phyloP scores from a whole-genome alignment of 2,888 invertebrate species.

The Nasonia oneida region DNA sequence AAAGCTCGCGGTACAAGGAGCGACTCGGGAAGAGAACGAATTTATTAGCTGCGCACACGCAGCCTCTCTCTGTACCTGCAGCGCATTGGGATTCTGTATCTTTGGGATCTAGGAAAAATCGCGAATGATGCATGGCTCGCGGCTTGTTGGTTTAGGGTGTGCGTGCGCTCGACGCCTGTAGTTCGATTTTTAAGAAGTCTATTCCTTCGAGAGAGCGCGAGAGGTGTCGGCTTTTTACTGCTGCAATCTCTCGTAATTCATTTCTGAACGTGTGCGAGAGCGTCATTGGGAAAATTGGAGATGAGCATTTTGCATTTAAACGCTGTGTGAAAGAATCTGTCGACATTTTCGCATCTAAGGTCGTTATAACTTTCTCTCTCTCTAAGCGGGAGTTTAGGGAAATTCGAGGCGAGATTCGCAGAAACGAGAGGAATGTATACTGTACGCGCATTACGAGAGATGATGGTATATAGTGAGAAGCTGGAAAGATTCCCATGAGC shows the following conservation, averaged over 20 bases:
- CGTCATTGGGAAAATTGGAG: neutral
- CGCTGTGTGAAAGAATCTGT: neutral
- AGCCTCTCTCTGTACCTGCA: neutral
- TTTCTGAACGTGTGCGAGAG: neutral
- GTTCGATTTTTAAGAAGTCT: slow-evolving; percentile 12
- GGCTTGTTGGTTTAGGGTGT: neutral
- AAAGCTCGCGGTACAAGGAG: neutral
- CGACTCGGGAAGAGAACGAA: slow-evolving; percentile 29
- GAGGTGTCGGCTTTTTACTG: neutral
- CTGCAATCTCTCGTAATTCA: neutral
- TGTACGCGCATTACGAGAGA: slow-evolving; percentile 9
- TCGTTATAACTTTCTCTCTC: slow-evolving; percentile 16
- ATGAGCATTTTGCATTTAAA: neutral
- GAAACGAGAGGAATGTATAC: neutral
- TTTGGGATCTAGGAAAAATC: slow-evolving; percentile 45
- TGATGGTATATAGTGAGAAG: neutral
- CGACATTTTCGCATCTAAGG: neutral
- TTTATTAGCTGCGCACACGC: slow-evolving; percentile 51
- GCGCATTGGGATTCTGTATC: neutral
- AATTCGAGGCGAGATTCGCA: slow-evolving; percentile 11
- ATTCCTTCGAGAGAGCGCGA: neutral
- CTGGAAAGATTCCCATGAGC: neutral
- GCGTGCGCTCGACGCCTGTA: neutral
- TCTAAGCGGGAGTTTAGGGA: neutral
- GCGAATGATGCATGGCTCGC: slow-evolving; percentile 8